Evolutionary conservation across 1,140 invertebrate species (phyloP).

Genomic region (Heliconius nattereri): DNA sequence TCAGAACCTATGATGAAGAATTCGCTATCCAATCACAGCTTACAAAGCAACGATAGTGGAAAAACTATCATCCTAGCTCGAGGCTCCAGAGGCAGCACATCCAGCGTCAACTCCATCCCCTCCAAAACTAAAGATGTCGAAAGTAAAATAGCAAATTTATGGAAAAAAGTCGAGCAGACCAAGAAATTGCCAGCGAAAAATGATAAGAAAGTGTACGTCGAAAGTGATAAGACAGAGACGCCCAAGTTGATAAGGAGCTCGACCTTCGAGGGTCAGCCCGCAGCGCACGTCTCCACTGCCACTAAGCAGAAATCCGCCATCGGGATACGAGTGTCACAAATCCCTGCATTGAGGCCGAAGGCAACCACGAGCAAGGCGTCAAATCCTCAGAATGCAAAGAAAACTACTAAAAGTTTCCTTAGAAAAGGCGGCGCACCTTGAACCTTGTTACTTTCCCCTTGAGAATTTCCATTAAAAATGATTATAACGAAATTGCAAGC

Average conservation of each 20-base stretch:
- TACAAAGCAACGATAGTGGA: constrained; percentile 80
- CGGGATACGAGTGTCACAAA: constrained; percentile 72
- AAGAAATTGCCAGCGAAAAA: constrained; percentile 83
- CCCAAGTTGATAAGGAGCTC: constrained; percentile 85
- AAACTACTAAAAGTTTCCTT: constrained; percentile 53
- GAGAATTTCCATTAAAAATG: not conserved
- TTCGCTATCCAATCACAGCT: constrained; percentile 81
- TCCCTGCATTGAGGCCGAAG: constrained; percentile 64
- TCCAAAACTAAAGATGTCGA: constrained; percentile 86
- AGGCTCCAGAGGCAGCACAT: constrained; percentile 81
- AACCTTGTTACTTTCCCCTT: constrained; percentile 5
- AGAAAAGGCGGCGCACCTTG: constrained; percentile 59
- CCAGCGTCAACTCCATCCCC: constrained; percentile 83
- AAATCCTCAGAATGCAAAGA: constrained; percentile 44
- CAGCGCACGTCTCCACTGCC: constrained; percentile 52
- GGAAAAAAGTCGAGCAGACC: constrained; percentile 92
- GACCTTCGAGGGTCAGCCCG: constrained; percentile 86
- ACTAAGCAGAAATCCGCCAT: constrained; percentile 78
- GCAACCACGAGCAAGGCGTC: constrained; percentile 44
- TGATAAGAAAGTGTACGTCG: constrained; percentile 86
- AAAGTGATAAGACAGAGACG: constrained; percentile 66
- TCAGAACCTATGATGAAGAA: constrained; percentile 72
- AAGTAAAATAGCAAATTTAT: constrained; percentile 93
- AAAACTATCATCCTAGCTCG: constrained; percentile 73
- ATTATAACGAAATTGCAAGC: not conserved